phyloP scores from a whole-genome alignment of 2,888 invertebrate genomes.

The Mystacides longicornis region DNA sequence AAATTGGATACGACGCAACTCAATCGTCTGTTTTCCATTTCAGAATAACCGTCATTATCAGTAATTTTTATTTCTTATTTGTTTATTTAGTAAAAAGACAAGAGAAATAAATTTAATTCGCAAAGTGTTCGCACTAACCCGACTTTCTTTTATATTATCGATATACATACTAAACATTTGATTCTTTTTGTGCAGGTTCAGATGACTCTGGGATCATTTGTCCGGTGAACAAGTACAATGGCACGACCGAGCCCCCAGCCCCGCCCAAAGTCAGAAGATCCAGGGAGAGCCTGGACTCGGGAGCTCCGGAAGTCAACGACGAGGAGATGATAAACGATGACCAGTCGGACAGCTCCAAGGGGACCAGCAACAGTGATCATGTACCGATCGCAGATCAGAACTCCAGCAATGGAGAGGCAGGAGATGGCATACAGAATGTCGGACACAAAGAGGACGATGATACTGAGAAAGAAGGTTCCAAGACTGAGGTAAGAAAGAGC shows the following conservation, averaged over 20 bases:
- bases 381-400: slow-evolving; percentile 18
- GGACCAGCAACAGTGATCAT: slow-evolving; percentile 24
- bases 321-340: slow-evolving; percentile 34
- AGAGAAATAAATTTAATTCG: too few relatives aligned
- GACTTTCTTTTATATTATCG: too few relatives aligned
- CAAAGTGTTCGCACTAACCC: too few relatives aligned
- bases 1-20: too few relatives aligned
- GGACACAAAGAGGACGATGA: slow-evolving; percentile 2
- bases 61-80: too few relatives aligned
- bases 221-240: slow-evolving; percentile 46
- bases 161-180: too few relatives aligned
- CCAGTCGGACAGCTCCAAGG: slow-evolving; percentile 19
- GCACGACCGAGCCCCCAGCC: slow-evolving; percentile 36
- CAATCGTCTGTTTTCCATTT: too few relatives aligned
- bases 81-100: too few relatives aligned
- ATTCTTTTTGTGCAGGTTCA: slow-evolving; percentile 49
- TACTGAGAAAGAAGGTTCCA: too few relatives aligned
- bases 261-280: slow-evolving; percentile 52
- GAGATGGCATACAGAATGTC: neutral
- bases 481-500: too few relatives aligned
- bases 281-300: slow-evolving; percentile 67
- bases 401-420: neutral
- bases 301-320: slow-evolving; percentile 52
- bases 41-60: too few relatives aligned
- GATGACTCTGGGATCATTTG: slow-evolving; percentile 74